Conservation (phyloP, 2,888 invertebrate genomes). For the Omphaloscelis lunosa region DNA sequence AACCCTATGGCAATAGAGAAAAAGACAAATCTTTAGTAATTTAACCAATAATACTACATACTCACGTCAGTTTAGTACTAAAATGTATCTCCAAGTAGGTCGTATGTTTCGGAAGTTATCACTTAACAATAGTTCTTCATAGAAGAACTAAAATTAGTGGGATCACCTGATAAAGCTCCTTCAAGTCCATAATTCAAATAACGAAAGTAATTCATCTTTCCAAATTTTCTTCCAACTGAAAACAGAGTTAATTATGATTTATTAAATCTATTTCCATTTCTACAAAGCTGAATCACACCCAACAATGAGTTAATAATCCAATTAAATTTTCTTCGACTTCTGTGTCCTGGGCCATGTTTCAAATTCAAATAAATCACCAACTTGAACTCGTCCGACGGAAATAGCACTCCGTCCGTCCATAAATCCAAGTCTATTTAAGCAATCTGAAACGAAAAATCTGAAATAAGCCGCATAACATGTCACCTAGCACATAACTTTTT, state of each 20-base stretch:
- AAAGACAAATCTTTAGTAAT: neutral
- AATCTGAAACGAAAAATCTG: slow-evolving; percentile 88
- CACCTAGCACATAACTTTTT: slow-evolving; percentile 78
- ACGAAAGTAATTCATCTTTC: slow-evolving; percentile 68
- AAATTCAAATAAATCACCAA: slow-evolving; percentile 89
- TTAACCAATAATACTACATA: no score
- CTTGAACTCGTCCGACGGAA: slow-evolving; percentile 88
- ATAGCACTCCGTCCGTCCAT: slow-evolving; percentile 89
- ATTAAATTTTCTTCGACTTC: slow-evolving; percentile 88
- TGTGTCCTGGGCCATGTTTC: slow-evolving; percentile 87
- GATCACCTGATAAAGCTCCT: slow-evolving; percentile 36
- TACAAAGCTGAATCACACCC: slow-evolving; percentile 77
- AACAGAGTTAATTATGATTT: slow-evolving; percentile 78
- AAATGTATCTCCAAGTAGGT: neutral
- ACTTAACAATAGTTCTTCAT: neutral
- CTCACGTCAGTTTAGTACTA: neutral
- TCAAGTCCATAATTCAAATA: slow-evolving; percentile 52
- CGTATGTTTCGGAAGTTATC: neutral
- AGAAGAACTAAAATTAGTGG: slow-evolving; percentile 8
- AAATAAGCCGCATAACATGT: slow-evolving; percentile 85
- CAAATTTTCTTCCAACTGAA: slow-evolving; percentile 69
- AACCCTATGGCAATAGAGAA: neutral
- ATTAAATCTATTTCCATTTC: slow-evolving; percentile 77
- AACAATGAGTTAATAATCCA: slow-evolving; percentile 88
- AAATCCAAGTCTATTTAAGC: slow-evolving; percentile 90